Evolutionary conservation across 2,888 invertebrate species (phyloP), one percentile per base, ranked within the genome.

Genomic region (Aspidapion aeneum): DNA sequence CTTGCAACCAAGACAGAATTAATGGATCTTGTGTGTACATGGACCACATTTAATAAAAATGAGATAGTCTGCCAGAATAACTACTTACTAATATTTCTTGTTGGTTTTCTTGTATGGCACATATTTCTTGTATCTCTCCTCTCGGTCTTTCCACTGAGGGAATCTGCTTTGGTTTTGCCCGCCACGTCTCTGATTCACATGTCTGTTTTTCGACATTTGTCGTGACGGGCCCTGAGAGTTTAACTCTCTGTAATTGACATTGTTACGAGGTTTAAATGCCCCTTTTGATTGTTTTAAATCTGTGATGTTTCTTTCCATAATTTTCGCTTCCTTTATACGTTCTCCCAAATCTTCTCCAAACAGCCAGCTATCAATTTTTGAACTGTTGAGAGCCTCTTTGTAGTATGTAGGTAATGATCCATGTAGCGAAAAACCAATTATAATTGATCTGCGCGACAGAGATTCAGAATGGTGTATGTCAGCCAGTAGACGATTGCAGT

Each of bases 301-400:
- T 1, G 21, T 5, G 1, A 48, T 18, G 1, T 54, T 19, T 20
- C 56, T 63, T 21, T 65, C 65, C 18, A 65, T 52, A 17, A 50
- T 59, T 18, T 60, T 66, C 12, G 65, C 57, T 1, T 50, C 65
- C 51, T 63, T 65, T 17, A 65, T 49, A 1, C 63, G 51, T 22
- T 65, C 65, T 18, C 54, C 21, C 22, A 65, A 57, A 56, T 65
- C 50, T 22, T 21, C n/a, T 5, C 65, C 65, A 61, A 65, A 65
- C 22, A 65, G 21, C 57, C 57, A 65, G 5, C 59, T 63, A 58
- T 64, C 64, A 3, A 62, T 62, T 1, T 56, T 35, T 1, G 19
- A 58, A 18, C 58, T 54, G 20, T 19, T 48, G 1, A 64, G 58
- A 1, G 62, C 55, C 1, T 20, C 58, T 35, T 21, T 21, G 12